These are phyloP conservation scores for Polietes domitor DNA, from an alignment of 2,888 invertebrate species.

Conservation along the genomic window DNA sequence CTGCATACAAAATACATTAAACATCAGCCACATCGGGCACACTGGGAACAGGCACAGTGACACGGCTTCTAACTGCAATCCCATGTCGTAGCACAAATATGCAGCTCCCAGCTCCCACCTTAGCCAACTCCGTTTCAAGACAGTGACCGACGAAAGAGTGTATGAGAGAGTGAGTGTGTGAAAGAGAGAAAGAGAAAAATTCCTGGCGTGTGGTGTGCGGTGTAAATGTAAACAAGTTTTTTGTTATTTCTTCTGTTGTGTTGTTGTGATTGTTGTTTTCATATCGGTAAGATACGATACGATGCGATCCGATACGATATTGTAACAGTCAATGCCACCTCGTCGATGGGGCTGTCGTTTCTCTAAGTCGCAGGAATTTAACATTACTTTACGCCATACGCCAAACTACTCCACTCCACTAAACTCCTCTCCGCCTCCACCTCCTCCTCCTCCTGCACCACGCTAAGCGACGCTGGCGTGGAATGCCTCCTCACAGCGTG, in stretches of 20 bases:
- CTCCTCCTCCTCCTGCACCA: not conserved
- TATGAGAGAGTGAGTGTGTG: not conserved
- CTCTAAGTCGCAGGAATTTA: not conserved
- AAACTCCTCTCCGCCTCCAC: not conserved
- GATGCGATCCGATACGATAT: not conserved
- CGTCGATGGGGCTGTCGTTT: not conserved
- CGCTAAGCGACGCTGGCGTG: not conserved
- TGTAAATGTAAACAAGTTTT: conserved; percentile 60
- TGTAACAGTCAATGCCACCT: conserved; percentile 39
- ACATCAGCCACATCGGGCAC: not conserved
- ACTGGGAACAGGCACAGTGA: no score
- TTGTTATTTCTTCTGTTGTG: not conserved
- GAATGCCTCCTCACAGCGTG: not conserved
- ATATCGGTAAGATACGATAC: conserved; percentile 13
- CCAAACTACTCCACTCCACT: conserved; percentile 1
- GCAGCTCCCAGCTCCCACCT: conserved; percentile 44
- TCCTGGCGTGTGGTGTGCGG: conserved; percentile 20
- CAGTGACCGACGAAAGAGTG: not conserved
- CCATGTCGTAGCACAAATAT: conserved; percentile 6
- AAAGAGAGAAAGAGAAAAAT: not conserved
- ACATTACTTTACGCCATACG: not conserved
- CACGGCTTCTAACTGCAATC: conserved; percentile 46
- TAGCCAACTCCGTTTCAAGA: conserved; percentile 19
- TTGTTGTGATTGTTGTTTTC: conserved; percentile 13
- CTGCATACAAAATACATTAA: conserved; percentile 61